Evolutionary conservation across 2,888 invertebrate species (phyloP), one percentile per base, ranked within the genome.

Genomic region (Cenopis cana): DNA sequence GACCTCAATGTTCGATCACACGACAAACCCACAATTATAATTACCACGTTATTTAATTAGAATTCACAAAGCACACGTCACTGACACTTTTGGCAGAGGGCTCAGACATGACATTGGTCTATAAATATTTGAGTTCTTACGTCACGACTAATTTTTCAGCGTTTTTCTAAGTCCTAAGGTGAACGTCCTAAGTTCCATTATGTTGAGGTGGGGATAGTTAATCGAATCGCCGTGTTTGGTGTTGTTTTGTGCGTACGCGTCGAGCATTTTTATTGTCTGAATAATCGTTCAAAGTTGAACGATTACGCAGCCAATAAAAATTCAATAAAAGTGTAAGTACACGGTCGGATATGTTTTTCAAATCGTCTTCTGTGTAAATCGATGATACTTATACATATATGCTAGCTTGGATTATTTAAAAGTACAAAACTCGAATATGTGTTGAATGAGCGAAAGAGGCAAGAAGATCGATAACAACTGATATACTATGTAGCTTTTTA

Each of bases 21-120:
- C 38, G 18, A 14, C n/a, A 50, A 67, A 68, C 41, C 68, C 52
- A 20, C 46, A 65, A 10, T 20, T 29, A 33, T 60, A 57, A 68
- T 65, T 33, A 55, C 36, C 29, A 52, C 50, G 14, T 11, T 68
- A 72, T 70, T 76, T 74, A 77, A 73, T 74, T 69, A 72, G 60
- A 36, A 72, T 74, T 76, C 73, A 77, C 73, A 33, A 49, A 29
- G 60, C n/a, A 52, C 73, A 77, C 81, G 87, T 86, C 88, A 85
- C 78, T 87, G 87, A 86, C 88, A 82, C 82, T 85, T 81, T 82
- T 87, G 85, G 86, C 87, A 85, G 82, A 83, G 80, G 81, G 77
- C 78, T 75, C 80, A 80, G 81, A 83, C 83, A 67, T 88, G 87
- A 89, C 89, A 89, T 88, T 89, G 89, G 59, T 82, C 82, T 86